Evolutionary conservation across 2,888 invertebrate species (phyloP).

Genomic region (Apeira syringaria): DNA sequence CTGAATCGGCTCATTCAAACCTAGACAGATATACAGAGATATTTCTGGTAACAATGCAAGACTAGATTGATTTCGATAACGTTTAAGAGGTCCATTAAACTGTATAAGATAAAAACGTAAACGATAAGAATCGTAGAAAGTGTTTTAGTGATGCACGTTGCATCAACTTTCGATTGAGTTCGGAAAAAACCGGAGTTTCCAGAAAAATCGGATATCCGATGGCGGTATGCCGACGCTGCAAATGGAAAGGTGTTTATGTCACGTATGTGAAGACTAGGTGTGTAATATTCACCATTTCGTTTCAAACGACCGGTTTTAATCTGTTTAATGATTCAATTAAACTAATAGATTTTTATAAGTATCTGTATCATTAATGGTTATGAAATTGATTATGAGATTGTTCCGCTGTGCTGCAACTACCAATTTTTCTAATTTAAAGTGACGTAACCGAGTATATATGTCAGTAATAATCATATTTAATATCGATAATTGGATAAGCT

Average conservation of each 20-base stretch:
- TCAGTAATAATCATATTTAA: no score
- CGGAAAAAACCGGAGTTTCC: slow-evolving; percentile 20
- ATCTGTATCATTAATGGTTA: no score
- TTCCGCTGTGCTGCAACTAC: background rate
- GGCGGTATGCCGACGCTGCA: slow-evolving; percentile 9
- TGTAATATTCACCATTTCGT: background rate
- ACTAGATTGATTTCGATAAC: slow-evolving; percentile 6
- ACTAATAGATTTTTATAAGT: background rate
- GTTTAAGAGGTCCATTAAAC: slow-evolving; percentile 6
- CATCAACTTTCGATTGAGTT: slow-evolving; percentile 16
- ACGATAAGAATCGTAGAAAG: slow-evolving; percentile 3
- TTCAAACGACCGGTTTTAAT: background rate
- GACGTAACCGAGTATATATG: background rate
- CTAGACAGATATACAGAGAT: slow-evolving; percentile 8
- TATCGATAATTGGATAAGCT: no score
- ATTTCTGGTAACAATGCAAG: slow-evolving; percentile 7
- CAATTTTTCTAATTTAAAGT: background rate
- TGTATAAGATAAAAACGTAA: slow-evolving; percentile 3
- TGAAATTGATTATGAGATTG: background rate
- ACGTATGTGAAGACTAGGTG: background rate
- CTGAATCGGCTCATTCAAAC: slow-evolving; percentile 27
- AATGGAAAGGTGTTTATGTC: slow-evolving; percentile 24
- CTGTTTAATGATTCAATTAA: background rate
- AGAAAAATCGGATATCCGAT: slow-evolving; percentile 31
- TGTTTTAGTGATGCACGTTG: background rate